These are phyloP conservation scores for Scolopax mira DNA, from an alignment of 2,113 vertebrate species.

Conservation along the genomic window DNA sequence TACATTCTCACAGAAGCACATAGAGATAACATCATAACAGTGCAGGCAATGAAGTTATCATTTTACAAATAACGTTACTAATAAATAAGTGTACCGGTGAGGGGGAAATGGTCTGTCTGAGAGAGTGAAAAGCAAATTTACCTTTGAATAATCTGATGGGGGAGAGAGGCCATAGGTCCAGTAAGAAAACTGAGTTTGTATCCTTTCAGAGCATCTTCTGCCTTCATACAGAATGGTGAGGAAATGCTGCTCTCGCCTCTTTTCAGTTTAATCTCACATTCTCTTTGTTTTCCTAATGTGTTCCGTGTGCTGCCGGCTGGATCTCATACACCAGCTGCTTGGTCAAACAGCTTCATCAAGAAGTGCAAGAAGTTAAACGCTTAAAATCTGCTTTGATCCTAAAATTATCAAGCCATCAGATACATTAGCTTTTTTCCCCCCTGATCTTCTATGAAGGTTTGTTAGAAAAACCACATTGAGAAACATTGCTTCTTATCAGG, in stretches of 20 bases:
- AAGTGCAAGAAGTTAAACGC: constrained; percentile 33
- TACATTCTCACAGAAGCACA: constrained; percentile 73
- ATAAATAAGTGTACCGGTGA: constrained; percentile 65
- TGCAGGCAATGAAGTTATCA: constrained; percentile 65
- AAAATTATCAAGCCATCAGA: background rate
- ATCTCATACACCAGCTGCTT: constrained; percentile 22
- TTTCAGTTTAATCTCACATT: constrained; percentile 48
- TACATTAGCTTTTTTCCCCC: background rate
- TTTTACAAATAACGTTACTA: constrained; percentile 74
- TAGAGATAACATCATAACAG: constrained; percentile 65
- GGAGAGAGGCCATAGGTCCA: constrained; percentile 30
- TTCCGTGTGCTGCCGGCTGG: background rate
- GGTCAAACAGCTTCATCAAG: constrained; percentile 46
- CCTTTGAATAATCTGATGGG: constrained; percentile 57
- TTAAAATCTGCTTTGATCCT: constrained; percentile 39
- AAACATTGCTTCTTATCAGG: background rate
- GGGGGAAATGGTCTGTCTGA: constrained; percentile 50
- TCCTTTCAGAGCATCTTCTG: constrained; percentile 28
- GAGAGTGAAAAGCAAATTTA: constrained; percentile 66
- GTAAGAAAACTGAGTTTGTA: constrained; percentile 1
- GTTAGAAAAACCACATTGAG: constrained; percentile 12
- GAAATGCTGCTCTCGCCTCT: background rate
- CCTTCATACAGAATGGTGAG: constrained; percentile 8
- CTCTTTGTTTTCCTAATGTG: constrained; percentile 51
- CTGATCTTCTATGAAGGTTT: background rate